Evolutionary conservation across 2,888 invertebrate species (phyloP).

Genomic region (Agonum fuliginosum): DNA sequence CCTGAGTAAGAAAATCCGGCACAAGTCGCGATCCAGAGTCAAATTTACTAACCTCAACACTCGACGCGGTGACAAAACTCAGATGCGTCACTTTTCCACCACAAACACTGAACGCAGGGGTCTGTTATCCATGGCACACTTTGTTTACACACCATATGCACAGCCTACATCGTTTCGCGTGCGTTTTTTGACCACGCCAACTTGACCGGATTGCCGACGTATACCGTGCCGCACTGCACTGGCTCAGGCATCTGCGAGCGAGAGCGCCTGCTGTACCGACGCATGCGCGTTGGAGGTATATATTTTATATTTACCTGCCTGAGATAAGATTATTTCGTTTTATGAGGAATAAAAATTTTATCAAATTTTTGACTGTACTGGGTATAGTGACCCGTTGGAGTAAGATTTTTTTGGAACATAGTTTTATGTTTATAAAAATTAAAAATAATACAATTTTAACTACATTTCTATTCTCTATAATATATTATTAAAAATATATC

Average conservation of each 20-base stretch:
- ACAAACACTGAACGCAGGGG: conserved; percentile 10
- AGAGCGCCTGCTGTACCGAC: background rate
- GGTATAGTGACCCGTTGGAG: no score
- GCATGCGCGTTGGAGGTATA: conserved; percentile 28
- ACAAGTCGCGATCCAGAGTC: background rate
- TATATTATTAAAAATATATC: no score
- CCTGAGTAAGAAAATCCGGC: conserved; percentile 30
- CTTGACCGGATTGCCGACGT: conserved; percentile 54
- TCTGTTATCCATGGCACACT: conserved; percentile 65
- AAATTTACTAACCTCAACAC: conserved; percentile 31
- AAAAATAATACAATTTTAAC: no score
- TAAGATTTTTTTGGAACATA: no score
- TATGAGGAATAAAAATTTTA: no score
- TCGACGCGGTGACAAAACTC: background rate
- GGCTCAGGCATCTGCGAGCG: conserved; percentile 12
- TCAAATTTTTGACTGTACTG: no score
- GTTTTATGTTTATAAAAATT: no score
- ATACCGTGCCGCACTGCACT: conserved; percentile 42
- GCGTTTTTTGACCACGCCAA: conserved; percentile 47
- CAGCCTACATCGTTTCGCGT: conserved; percentile 57
- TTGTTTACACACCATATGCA: conserved; percentile 68
- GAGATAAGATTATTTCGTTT: conserved; percentile 19
- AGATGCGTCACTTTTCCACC: background rate
- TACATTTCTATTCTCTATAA: no score
- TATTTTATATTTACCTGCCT: background rate